A percentile compares a stretch with the other conserved stretches of the same genome.
phyloP scores from a whole-genome alignment of 1,140 invertebrate genomes.

The Drosophila punjabiensis region DNA sequence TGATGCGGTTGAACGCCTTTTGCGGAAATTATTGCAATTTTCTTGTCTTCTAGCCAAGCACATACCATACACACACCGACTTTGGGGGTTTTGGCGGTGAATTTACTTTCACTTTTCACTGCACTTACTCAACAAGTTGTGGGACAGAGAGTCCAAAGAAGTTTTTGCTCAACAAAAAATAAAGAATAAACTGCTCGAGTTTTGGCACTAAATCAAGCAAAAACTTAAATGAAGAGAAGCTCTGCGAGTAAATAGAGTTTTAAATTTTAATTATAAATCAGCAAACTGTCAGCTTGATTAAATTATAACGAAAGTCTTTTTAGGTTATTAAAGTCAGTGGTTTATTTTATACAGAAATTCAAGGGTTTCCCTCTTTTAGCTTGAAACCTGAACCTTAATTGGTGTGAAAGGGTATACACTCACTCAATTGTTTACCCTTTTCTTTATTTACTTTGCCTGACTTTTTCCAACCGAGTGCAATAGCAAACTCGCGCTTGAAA shows the following conservation, averaged over 20 bases:
- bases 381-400: neutral
- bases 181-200: constrained; percentile 4
- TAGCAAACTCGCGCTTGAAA: constrained; percentile 30
- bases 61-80: neutral
- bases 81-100: constrained; percentile 38
- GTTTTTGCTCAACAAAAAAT: constrained; percentile 37
- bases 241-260: neutral
- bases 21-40: constrained; percentile 82
- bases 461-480: constrained; percentile 32
- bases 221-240: neutral
- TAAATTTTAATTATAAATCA: neutral
- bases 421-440: constrained; percentile 8
- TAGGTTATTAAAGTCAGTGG: too few relatives aligned
- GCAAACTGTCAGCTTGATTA: neutral
- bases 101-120: constrained; percentile 74
- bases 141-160: constrained; percentile 6
- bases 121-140: constrained; percentile 47
- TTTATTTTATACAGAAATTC: neutral
- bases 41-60: constrained; percentile 71
- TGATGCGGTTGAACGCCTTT: constrained; percentile 70
- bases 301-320: neutral
- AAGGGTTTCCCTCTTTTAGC: neutral
- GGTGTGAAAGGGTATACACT: neutral
- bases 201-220: constrained; percentile 10
- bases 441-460: constrained; percentile 23